Evolutionary conservation across 2,888 invertebrate genomes (phyloP).

Genomic region (Dasypogon diadema): DNA sequence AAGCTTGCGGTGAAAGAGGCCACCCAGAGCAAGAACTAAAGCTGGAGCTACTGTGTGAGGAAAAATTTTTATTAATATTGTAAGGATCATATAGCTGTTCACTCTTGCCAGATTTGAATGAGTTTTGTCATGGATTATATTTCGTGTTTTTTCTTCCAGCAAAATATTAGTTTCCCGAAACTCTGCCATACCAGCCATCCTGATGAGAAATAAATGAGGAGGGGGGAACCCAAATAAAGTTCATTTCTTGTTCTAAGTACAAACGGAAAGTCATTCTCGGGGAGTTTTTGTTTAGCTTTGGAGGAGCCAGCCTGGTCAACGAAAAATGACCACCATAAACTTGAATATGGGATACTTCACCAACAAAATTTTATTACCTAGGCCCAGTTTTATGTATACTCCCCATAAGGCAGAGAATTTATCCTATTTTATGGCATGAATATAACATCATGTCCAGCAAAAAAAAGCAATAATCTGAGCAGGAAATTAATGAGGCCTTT

Average conservation of each 20-base stretch:
- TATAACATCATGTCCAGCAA: neutral
- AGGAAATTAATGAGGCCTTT: slow-evolving; percentile 24
- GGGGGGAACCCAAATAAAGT: neutral
- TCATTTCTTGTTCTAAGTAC: slow-evolving; percentile 2
- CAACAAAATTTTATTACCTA: slow-evolving; percentile 24
- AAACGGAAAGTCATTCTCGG: slow-evolving; percentile 20
- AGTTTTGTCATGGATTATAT: slow-evolving; percentile 31
- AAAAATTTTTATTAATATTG: slow-evolving; percentile 14
- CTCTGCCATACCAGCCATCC: neutral
- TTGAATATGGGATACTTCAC: slow-evolving; percentile 25
- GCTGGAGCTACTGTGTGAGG: neutral
- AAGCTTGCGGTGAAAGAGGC: slow-evolving; percentile 20
- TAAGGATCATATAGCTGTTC: neutral
- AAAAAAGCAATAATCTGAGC: neutral
- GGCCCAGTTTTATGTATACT: slow-evolving; percentile 19
- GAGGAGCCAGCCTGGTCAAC: neutral
- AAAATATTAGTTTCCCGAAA: slow-evolving; percentile 21
- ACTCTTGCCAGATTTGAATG: slow-evolving; percentile 15
- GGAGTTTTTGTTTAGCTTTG: slow-evolving; percentile 7
- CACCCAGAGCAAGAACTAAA: neutral
- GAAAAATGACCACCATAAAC: slow-evolving; percentile 25
- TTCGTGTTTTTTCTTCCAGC: neutral
- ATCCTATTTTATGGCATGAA: slow-evolving; percentile 13
- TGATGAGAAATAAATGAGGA: slow-evolving; percentile 33
- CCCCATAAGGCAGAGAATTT: slow-evolving; percentile 8